phyloP scores from a whole-genome alignment of 2,113 vertebrate species.

The Verasper variegatus region DNA sequence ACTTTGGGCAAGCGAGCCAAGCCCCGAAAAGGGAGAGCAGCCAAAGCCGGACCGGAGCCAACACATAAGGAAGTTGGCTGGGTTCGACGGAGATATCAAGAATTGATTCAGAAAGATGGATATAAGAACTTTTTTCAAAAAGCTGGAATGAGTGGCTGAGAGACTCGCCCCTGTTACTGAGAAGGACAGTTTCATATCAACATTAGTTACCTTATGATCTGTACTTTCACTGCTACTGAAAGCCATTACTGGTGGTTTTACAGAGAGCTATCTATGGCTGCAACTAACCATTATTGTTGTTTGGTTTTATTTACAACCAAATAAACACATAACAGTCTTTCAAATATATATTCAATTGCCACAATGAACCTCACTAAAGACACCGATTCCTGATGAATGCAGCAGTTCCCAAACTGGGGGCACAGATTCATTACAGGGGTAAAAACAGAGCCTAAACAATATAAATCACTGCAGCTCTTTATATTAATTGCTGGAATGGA shows the following conservation, averaged over 20 bases:
- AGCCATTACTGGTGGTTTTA: not conserved
- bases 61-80: conserved; percentile 36
- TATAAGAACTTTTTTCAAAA: not conserved
- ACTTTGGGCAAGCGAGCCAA: conserved; percentile 28
- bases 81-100: conserved; percentile 35
- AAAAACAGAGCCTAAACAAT: not conserved
- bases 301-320: not conserved
- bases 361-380: no score
- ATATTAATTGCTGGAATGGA: not conserved
- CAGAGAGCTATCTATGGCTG: not conserved
- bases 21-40: conserved; percentile 42
- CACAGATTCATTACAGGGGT: not conserved
- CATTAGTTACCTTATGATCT: not conserved
- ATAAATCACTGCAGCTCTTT: not conserved
- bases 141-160: not conserved
- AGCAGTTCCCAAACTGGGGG: not conserved
- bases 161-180: not conserved
- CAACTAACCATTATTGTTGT: not conserved
- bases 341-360: no score
- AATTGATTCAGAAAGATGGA: conserved; percentile 27
- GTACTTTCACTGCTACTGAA: not conserved
- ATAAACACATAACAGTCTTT: not conserved
- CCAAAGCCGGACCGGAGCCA: conserved; percentile 34
- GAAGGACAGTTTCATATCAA: not conserved
- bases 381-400: not conserved